Base-by-base conservation (phyloP, 53 echinoderm and acorn worm species). In the Henricia sp. region DNA sequence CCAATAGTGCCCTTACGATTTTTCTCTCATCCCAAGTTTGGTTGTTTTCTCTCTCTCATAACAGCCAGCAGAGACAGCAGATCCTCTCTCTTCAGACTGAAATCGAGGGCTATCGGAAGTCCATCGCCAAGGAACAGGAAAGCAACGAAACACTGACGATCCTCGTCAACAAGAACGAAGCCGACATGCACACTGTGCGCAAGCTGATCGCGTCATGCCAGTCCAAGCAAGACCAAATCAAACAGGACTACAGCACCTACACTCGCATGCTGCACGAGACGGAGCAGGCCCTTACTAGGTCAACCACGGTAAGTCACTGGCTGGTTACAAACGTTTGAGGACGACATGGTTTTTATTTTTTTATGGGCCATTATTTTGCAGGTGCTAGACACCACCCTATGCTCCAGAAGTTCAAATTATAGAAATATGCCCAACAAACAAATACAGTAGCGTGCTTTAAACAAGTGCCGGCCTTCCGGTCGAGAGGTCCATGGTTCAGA, bases 71-170 rank as follows among this genome's bases (percentile, higher is more conserved):
- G 88, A 92, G 88, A 41, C 97, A 97, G 85, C 90, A 88, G 74
- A 94, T 97, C 86, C 70, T 94, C 50, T 97, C 97, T 4, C 69
- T 94, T 3, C 80, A 83, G 74, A 97, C 97, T 0, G 94, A 97
- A 86, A 97, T 97, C 37, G 94, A 97, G 4, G 97, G 97, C 68
- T 97, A 97, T 92, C 94, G 94, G 89, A 97, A 94, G 65, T 97
- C 97, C 80, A 97, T 97, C 71, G 88, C 77, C 83, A 97, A 97
- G 70, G 97, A 97, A 72, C 97, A 97, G 55, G 97, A 97, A 40
- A 92, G 72, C 90, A 97, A 97, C 51, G 97, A 97, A 84, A 97
- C 89, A 28, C 84, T 97, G 67, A 92, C 94, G 30, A 77, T 97
- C 75, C 88, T 97, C 42, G 88, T 94, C 29, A 92, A 97, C 82